These are phyloP conservation scores for Actinostola sp. DNA, from an alignment of 92 coral and sea anemone species.

Conservation along the genomic window DNA sequence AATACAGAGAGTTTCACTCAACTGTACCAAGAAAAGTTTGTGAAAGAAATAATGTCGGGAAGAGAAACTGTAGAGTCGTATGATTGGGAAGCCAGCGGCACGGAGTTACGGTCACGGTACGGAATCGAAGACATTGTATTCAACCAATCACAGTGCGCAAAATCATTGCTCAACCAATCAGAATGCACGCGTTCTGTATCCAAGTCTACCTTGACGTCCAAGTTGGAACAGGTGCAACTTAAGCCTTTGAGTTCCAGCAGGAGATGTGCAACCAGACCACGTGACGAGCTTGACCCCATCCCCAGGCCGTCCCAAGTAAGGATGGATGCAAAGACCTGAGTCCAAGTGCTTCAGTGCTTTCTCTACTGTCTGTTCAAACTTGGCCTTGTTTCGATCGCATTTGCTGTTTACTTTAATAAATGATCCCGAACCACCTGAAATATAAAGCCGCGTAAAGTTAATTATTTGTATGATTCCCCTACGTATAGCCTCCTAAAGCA, in stretches of 20 bases:
- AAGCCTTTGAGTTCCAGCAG: slow-evolving; percentile 18
- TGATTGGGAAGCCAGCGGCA: no score
- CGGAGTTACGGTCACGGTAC: no score
- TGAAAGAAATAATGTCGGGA: no score
- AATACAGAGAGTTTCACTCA: no score
- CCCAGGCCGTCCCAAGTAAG: slow-evolving; percentile 28
- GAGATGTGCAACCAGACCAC: slow-evolving; percentile 31
- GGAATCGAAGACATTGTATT: no score
- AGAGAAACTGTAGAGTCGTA: no score
- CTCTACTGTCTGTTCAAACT: slow-evolving; percentile 26
- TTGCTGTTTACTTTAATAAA: neutral
- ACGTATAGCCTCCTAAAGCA: neutral
- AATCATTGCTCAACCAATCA: neutral
- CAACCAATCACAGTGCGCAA: neutral
- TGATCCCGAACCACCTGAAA: slow-evolving; percentile 11
- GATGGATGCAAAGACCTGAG: slow-evolving; percentile 45
- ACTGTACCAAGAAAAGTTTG: no score
- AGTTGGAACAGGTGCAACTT: slow-evolving; percentile 44
- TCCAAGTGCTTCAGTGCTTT: slow-evolving; percentile 38
- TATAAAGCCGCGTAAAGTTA: neutral
- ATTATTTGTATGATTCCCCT: neutral
- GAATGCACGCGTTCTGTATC: neutral
- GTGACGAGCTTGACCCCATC: slow-evolving; percentile 37
- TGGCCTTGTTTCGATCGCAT: neutral
- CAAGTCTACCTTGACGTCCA: neutral